A percentile compares a stretch with the other conserved stretches of the same genome.
Evolutionary conservation across 2,113 vertebrate genomes (phyloP).

Genomic region (Deroptyus accipitrinus): DNA sequence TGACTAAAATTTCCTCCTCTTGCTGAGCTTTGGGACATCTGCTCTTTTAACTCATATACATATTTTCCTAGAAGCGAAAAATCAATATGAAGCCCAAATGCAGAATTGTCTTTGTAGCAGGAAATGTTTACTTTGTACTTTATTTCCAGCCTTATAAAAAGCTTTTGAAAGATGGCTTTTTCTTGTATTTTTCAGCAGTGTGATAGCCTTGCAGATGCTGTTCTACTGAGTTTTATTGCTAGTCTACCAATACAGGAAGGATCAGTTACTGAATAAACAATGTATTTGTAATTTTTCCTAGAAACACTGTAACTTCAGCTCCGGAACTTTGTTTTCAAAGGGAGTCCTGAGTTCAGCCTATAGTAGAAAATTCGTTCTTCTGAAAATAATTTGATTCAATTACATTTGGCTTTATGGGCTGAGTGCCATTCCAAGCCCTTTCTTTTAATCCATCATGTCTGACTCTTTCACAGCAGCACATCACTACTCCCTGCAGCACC

Average conservation of each 20-base stretch:
- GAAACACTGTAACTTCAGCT: background rate
- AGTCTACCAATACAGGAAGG: background rate
- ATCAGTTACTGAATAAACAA: background rate
- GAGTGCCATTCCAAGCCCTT: background rate
- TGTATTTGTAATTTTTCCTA: background rate
- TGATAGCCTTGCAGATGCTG: background rate
- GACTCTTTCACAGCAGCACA: background rate
- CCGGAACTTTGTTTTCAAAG: background rate
- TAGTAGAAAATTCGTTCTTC: background rate
- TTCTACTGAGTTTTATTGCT: background rate
- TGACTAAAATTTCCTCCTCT: background rate
- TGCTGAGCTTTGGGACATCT: background rate
- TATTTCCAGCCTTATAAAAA: background rate
- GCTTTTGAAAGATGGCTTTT: background rate
- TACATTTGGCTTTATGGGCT: background rate
- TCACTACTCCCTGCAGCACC: background rate
- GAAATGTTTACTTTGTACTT: background rate
- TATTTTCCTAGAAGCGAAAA: background rate
- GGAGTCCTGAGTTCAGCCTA: background rate
- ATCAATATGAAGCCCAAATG: background rate
- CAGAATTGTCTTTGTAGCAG: background rate
- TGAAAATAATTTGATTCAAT: slow-evolving; percentile 19
- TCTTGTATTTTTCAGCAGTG: background rate
- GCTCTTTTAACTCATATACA: background rate
- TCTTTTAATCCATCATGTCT: slow-evolving; percentile 2